Conservation (phyloP, 2,113 vertebrate species). For the Xenus cinereus region DNA sequence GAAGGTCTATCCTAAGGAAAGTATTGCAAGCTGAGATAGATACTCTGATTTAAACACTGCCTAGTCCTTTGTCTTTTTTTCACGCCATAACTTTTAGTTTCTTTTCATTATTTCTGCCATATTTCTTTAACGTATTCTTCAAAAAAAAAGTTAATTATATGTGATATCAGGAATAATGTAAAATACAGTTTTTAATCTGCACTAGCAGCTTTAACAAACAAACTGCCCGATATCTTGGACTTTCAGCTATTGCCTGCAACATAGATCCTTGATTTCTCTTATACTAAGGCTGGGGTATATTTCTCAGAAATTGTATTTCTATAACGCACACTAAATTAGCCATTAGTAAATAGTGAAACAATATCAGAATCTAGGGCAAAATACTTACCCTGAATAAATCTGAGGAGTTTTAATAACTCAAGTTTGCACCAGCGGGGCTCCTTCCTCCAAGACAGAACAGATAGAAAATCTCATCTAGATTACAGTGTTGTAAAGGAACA, state of each 20-base stretch:
- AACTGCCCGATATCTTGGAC: background rate
- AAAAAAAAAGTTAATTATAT: background rate
- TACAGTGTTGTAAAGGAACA: background rate
- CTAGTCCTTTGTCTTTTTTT: background rate
- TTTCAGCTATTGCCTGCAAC: background rate
- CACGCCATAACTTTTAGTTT: background rate
- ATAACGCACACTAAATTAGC: background rate
- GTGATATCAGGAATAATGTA: background rate
- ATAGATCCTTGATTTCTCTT: background rate
- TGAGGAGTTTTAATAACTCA: background rate
- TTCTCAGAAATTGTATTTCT: background rate
- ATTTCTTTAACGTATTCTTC: background rate
- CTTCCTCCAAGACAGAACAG: background rate
- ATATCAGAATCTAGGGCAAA: background rate
- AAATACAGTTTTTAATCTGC: background rate
- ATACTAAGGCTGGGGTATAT: background rate
- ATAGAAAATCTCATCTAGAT: background rate
- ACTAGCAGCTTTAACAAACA: background rate
- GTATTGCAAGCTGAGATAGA: background rate
- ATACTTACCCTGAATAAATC: background rate
- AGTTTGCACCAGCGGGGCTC: fast-evolving
- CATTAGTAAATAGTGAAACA: background rate
- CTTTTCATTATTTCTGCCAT: background rate
- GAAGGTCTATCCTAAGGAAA: background rate
- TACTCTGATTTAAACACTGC: background rate